These are phyloP conservation scores for Burhinus oedicnemus DNA, from an alignment of 2,113 vertebrate species.

Conservation along the genomic window DNA sequence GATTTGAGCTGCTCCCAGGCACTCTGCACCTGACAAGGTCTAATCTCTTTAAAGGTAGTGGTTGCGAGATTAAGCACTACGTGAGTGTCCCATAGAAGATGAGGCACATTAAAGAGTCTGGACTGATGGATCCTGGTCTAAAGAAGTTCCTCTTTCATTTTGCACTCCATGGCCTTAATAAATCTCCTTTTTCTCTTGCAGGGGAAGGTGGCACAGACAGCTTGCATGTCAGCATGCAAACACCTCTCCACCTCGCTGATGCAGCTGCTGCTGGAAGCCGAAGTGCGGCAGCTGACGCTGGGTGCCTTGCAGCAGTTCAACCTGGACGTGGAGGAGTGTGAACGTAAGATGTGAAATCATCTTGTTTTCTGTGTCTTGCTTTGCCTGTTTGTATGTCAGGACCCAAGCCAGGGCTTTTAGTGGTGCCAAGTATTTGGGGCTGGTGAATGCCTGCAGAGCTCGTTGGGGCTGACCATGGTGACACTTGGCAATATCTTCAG, in stretches of 20 bases:
- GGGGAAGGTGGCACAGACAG: slow-evolving; percentile 98
- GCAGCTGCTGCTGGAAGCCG: slow-evolving; percentile 90
- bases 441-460: not conserved
- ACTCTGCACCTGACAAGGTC: not conserved
- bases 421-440: not conserved
- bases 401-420: not conserved
- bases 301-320: slow-evolving; percentile 94
- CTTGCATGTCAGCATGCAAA: slow-evolving; percentile 98
- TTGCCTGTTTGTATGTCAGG: fast-evolving
- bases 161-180: fast-evolving
- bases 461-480: not conserved
- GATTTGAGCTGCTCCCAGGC: not conserved
- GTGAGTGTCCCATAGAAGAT: fast-evolving
- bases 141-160: too few relatives aligned
- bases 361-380: fast-evolving
- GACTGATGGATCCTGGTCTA: not conserved
- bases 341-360: slow-evolving; percentile 82
- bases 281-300: slow-evolving; percentile 92
- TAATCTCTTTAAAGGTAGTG: not conserved
- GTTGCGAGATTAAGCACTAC: fast-evolving
- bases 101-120: not conserved
- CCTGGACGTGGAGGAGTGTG: slow-evolving; percentile 92
- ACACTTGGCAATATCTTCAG: not conserved
- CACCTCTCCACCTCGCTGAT: slow-evolving; percentile 93
- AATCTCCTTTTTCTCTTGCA: slow-evolving; percentile 55